Percentiles rank a stretch among this genome's conserved stretches.
Conservation (phyloP, 92 coral and sea anemone species). For the Plumapathes pennacea region DNA sequence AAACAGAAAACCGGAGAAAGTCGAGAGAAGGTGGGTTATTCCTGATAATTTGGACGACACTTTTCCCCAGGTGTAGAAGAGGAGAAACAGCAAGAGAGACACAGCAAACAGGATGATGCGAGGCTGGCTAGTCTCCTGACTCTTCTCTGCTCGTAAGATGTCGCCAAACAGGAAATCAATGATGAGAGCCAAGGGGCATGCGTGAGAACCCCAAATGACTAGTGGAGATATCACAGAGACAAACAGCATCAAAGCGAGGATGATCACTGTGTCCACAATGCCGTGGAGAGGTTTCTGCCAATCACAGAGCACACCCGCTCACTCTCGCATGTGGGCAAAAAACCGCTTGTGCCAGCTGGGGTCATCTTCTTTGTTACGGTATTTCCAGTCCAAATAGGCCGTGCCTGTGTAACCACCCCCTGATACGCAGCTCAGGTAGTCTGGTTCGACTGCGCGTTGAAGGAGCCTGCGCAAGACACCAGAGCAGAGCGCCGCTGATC, state of each 20-base stretch:
- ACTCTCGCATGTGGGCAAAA: constrained; percentile 10
- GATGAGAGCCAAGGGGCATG: constrained; percentile 36
- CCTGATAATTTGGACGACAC: background rate
- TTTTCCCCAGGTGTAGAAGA: constrained; percentile 7
- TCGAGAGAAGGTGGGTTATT: background rate
- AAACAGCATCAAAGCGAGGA: constrained; percentile 1
- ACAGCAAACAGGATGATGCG: constrained; percentile 10
- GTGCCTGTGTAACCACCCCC: constrained; percentile 54
- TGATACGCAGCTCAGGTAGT: constrained; percentile 48
- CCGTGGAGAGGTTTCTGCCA: constrained; percentile 40
- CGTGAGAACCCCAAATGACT: constrained; percentile 15
- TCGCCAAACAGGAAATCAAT: constrained; percentile 35
- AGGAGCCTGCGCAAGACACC: constrained; percentile 46
- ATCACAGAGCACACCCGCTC: constrained; percentile 26
- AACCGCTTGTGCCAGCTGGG: constrained; percentile 22
- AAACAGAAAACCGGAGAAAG: background rate
- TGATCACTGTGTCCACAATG: constrained; percentile 13
- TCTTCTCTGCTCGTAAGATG: constrained; percentile 7
- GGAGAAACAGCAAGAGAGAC: constrained; percentile 5
- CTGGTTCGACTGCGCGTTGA: constrained; percentile 3
- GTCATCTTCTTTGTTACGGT: constrained; percentile 5
- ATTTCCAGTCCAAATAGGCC: constrained; percentile 41
- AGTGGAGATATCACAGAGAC: constrained; percentile 28
- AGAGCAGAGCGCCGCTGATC: constrained; percentile 48
- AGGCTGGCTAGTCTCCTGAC: background rate